These are phyloP conservation scores for Heterotilapia buettikoferi DNA, from an alignment of 2,113 vertebrate species.

Conservation along the genomic window DNA sequence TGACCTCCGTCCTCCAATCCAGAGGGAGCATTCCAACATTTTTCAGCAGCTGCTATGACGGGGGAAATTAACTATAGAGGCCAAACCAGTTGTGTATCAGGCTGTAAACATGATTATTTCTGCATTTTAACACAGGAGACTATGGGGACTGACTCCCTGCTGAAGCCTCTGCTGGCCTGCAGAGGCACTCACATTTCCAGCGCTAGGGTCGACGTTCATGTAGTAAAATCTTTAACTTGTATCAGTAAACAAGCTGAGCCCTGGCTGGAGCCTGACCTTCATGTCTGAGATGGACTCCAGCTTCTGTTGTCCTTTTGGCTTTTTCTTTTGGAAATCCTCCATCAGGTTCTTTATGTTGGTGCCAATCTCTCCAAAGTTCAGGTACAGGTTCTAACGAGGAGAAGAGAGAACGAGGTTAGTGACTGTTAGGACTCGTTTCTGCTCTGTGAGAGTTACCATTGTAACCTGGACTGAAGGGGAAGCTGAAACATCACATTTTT, in stretches of 20 bases:
- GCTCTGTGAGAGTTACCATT: background rate
- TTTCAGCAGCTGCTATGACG: background rate
- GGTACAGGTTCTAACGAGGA: constrained; percentile 84
- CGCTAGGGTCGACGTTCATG: fast-evolving
- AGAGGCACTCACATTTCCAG: background rate
- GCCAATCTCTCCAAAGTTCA: constrained; percentile 97
- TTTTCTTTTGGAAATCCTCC: constrained; percentile 97
- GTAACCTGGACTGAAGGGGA: background rate
- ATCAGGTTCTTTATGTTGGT: constrained; percentile 97
- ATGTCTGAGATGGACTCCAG: constrained; percentile 94
- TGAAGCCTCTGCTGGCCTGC: background rate
- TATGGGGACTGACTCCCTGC: background rate
- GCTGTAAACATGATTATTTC: background rate
- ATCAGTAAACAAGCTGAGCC: background rate
- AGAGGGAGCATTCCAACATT: background rate
- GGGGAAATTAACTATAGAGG: background rate
- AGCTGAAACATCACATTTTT: background rate
- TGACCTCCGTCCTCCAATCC: background rate
- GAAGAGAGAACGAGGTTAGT: background rate
- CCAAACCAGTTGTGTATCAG: background rate
- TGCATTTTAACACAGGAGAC: background rate
- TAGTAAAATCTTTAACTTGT: background rate
- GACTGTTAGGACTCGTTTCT: background rate
- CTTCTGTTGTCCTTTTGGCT: constrained; percentile 91
- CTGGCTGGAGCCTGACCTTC: constrained; percentile 73